Base-by-base conservation (phyloP, 2,797 vertebrate genomes). In the Spinus olivaceus region DNA sequence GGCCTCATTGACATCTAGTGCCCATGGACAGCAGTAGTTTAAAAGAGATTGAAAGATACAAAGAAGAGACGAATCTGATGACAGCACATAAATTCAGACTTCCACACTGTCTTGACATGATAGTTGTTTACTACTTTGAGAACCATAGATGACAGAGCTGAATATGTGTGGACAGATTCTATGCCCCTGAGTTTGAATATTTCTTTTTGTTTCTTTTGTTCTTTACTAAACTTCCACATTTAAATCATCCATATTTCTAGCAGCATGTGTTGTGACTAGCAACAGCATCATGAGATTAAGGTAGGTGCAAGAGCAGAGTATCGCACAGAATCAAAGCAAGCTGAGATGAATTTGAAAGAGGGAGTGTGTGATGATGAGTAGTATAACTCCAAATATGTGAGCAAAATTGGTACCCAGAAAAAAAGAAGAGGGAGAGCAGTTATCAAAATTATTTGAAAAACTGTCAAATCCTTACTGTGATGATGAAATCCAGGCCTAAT, bases 291-390 rank as follows among this genome's bases (percentile, higher is more conserved):
- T 42, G 33, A 85, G 28, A 22, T 88, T 72, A 87, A 86, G 47
- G 54, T 12, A 72, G 46, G 35, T 74, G 78, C 41, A 85, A 80
- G 49, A 77, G 19, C 30, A 46, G 54, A 67, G 63, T 10, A 15
- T 15, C 3, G 2, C 49, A 46, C 13, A n/a, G n/a, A 86, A 57
- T 57, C 14, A 65, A 57, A 78, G 49, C n/a, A 74, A 67, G n/a
- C 25, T 66, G 73, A 81, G 86, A 72, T 76, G 50, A 81, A 88
- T 71, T 37, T 60, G 33, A 49, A 90, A 70, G 33, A 57, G 11
- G 0, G 0, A 49, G 11, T 4, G 7, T 9, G 11, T 70, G 32
- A 17, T 5, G 10, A 20, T 53, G 61, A 67, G n/a, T 9, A 70
- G 28, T 11, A 2, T 35, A 63, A 74, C 41, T 78, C 39, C 24